phyloP scores from a whole-genome alignment of 2,888 invertebrate species.

The Dynastes hyllus region DNA sequence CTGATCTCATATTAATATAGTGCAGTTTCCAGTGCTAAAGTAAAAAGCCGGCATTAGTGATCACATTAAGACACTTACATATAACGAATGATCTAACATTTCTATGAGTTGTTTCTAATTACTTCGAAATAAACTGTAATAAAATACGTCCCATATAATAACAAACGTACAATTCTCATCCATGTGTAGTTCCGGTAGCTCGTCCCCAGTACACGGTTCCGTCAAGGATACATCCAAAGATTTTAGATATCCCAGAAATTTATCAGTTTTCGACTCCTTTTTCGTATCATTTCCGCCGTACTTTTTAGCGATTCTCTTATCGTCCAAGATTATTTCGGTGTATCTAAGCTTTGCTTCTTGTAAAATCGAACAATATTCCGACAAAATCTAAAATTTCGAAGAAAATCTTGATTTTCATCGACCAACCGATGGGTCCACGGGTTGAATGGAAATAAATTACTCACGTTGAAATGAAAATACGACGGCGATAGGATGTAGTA shows the following conservation, averaged over 20 bases:
- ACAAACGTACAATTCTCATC: slow-evolving; percentile 80
- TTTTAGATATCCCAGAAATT: slow-evolving; percentile 70
- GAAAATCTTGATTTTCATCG: background rate
- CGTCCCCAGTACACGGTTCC: slow-evolving; percentile 75
- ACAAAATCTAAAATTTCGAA: slow-evolving; percentile 66
- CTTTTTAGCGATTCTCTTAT: slow-evolving; percentile 51
- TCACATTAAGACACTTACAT: too few relatives aligned
- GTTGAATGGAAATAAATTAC: slow-evolving; percentile 62
- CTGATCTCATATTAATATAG: too few relatives aligned
- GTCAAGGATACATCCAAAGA: slow-evolving; percentile 75
- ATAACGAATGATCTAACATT: too few relatives aligned
- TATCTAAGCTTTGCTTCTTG: slow-evolving; percentile 75
- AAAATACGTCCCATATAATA: too few relatives aligned
- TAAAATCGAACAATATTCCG: slow-evolving; percentile 74
- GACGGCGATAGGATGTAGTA: slow-evolving; percentile 72
- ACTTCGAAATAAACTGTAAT: too few relatives aligned
- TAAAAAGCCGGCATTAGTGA: too few relatives aligned
- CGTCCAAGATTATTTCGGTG: slow-evolving; percentile 68
- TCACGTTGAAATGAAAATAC: slow-evolving; percentile 73
- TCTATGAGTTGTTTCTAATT: too few relatives aligned
- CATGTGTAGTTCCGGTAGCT: slow-evolving; percentile 80
- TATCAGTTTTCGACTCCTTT: slow-evolving; percentile 11
- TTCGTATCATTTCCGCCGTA: slow-evolving; percentile 35
- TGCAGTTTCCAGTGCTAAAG: too few relatives aligned
- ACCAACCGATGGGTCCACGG: too few relatives aligned